A percentile compares a stretch with the other conserved stretches of the same genome.
Conservation (phyloP, 2,888 invertebrate species). For the Brenthis hecate region DNA sequence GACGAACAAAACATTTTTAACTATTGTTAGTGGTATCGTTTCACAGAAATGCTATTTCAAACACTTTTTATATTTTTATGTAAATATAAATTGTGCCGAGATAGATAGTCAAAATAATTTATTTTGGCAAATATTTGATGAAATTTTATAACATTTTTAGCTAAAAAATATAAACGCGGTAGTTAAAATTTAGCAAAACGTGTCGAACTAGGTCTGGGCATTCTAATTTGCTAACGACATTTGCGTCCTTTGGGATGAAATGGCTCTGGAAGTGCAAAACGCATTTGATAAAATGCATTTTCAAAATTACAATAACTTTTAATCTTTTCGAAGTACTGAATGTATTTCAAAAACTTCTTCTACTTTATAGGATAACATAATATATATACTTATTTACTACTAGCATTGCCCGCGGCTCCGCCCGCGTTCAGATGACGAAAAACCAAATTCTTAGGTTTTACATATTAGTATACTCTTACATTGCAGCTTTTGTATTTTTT, state of each 20-base stretch:
- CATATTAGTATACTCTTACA: no score
- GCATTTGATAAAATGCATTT: constrained; percentile 13
- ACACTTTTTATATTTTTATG: no score
- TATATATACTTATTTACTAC: no score
- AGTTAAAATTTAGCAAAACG: neutral
- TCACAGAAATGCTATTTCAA: no score
- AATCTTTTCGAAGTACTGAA: constrained; percentile 1
- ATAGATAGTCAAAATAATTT: neutral
- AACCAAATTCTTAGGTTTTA: no score
- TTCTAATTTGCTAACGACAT: constrained; percentile 30
- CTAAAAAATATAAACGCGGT: neutral
- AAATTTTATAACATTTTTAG: neutral
- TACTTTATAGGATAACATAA: neutral
- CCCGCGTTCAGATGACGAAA: no score
- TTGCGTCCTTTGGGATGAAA: constrained; percentile 26
- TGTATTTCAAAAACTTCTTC: neutral
- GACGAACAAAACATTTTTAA: no score
- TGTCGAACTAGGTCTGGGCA: constrained; percentile 19
- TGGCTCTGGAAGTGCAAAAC: constrained; percentile 15
- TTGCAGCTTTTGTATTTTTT: no score
- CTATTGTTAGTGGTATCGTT: no score
- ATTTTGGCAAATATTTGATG: neutral
- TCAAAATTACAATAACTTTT: constrained; percentile 13
- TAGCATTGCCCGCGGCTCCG: no score
- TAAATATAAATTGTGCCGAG: no score